These are phyloP conservation scores for Armadillidium nasatum DNA, from an alignment of 1,140 invertebrate species.

Conservation along the genomic window DNA sequence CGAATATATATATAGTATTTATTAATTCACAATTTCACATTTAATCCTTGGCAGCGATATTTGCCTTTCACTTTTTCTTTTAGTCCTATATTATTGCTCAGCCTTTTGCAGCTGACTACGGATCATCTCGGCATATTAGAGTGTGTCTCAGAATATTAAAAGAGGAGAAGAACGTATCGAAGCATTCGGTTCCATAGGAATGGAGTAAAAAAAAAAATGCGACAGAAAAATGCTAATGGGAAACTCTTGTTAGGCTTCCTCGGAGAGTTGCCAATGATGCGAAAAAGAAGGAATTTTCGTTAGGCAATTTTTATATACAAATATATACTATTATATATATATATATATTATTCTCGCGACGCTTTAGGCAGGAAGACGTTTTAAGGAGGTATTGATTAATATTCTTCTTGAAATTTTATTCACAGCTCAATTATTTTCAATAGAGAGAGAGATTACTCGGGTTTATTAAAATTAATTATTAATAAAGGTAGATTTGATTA, in stretches of 20 bases:
- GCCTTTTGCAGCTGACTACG: slow-evolving; percentile 10
- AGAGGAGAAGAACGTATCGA: background rate
- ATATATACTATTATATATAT: too few relatives aligned
- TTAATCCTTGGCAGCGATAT: background rate
- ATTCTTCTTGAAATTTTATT: too few relatives aligned
- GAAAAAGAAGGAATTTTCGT: too few relatives aligned
- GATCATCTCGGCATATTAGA: slow-evolving; percentile 1
- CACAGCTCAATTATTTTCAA: too few relatives aligned
- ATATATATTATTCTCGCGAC: too few relatives aligned
- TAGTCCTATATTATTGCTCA: background rate
- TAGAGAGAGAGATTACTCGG: too few relatives aligned
- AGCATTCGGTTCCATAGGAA: too few relatives aligned
- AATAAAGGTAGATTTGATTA: too few relatives aligned
- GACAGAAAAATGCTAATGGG: background rate
- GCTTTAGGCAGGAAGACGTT: too few relatives aligned
- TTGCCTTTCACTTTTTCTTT: background rate
- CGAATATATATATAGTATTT: background rate
- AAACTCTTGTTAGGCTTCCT: background rate
- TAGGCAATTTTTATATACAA: too few relatives aligned
- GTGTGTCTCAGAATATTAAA: slow-evolving; percentile 8
- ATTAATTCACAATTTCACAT: background rate
- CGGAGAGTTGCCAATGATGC: background rate
- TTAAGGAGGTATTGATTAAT: too few relatives aligned
- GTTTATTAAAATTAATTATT: too few relatives aligned
- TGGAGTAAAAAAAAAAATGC: background rate